These are phyloP conservation scores for Archips xylosteana DNA, from an alignment of 2,888 invertebrate species.

Conservation along the genomic window DNA sequence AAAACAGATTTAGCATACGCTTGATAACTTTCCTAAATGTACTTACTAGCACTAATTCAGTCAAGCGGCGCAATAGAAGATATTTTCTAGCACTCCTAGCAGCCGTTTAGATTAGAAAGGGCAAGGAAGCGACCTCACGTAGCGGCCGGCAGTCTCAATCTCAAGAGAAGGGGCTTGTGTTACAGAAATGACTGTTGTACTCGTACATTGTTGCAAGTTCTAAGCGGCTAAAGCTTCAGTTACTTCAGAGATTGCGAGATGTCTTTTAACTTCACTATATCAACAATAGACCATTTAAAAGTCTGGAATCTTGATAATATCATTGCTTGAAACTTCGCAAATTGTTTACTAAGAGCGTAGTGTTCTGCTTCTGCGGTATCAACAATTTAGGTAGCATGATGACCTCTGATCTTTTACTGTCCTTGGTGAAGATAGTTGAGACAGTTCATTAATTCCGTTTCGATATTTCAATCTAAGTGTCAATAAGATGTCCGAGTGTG, in stretches of 20 bases:
- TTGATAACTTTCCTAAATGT: background rate
- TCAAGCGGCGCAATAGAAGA: conserved; percentile 7
- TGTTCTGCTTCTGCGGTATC: background rate
- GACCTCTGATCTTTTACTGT: background rate
- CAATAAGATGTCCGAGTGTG: background rate
- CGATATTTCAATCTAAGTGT: background rate
- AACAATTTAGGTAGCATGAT: background rate
- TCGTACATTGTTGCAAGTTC: conserved; percentile 1
- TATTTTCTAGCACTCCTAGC: conserved; percentile 3
- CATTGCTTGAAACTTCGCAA: background rate
- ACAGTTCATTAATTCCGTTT: background rate
- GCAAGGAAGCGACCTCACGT: conserved; percentile 62
- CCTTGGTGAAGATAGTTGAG: background rate
- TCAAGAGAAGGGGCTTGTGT: conserved; percentile 56
- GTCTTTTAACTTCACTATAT: background rate
- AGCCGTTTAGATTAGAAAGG: conserved; percentile 58
- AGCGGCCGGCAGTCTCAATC: conserved; percentile 58
- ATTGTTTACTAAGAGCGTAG: background rate
- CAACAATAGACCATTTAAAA: background rate
- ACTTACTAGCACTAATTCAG: background rate
- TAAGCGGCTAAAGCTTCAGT: background rate
- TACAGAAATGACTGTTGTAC: conserved; percentile 43
- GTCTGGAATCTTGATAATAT: background rate
- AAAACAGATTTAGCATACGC: background rate
- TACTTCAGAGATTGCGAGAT: background rate